These are phyloP conservation scores for Rhingia rostrata DNA, from an alignment of 2,888 invertebrate genomes.

Conservation along the genomic window DNA sequence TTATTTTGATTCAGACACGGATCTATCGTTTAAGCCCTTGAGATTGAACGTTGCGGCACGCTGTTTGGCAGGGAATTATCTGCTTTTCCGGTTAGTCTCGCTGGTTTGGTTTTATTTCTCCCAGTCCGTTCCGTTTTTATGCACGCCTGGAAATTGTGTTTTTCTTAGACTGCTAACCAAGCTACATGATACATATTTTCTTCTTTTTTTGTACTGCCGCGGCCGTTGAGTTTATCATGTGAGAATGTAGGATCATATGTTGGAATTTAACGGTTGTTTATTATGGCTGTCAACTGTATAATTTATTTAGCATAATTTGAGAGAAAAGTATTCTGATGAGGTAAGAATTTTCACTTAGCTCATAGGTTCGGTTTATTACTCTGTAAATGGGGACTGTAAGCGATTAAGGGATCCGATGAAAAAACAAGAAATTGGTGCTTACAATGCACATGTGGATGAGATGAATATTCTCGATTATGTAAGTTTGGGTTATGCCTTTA, in stretches of 20 bases:
- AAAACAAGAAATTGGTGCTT: too few relatives aligned
- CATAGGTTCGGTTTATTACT: not conserved
- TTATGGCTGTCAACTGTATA: constrained; percentile 49
- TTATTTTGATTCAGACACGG: constrained; percentile 68
- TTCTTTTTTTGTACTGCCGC: constrained; percentile 19
- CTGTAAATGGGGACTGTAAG: not conserved
- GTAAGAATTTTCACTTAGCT: not conserved
- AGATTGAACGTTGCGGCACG: constrained; percentile 47
- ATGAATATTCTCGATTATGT: too few relatives aligned
- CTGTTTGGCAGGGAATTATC: constrained; percentile 51
- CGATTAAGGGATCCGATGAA: too few relatives aligned
- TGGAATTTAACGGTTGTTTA: constrained; percentile 65
- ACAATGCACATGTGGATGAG: too few relatives aligned
- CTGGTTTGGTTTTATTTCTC: constrained; percentile 5
- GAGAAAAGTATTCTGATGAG: not conserved
- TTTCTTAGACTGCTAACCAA: constrained; percentile 1
- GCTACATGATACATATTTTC: constrained; percentile 1
- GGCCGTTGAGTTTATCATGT: constrained; percentile 45
- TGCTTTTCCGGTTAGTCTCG: constrained; percentile 7
- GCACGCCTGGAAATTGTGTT: constrained; percentile 15
- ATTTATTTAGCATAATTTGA: constrained; percentile 60
- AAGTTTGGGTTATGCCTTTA: too few relatives aligned
- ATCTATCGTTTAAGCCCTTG: constrained; percentile 61
- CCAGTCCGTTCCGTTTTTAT: constrained; percentile 6
- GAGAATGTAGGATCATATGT: constrained; percentile 65